Conservation (phyloP, 1,140 invertebrate species). For the Mycetomoellerius zeteki region DNA sequence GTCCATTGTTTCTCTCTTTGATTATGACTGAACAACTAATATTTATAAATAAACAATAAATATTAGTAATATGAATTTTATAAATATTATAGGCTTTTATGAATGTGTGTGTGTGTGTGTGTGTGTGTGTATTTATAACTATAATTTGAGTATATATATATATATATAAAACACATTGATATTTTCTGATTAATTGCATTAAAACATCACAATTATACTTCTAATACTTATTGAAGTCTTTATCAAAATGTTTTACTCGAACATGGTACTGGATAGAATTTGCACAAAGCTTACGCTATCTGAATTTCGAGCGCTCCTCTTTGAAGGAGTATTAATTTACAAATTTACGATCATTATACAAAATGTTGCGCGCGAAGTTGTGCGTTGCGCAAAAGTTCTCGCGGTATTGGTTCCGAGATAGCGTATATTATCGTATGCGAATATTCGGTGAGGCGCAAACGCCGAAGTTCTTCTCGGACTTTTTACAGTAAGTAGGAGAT, state of each 20-base stretch:
- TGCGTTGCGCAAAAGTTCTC: conserved; percentile 8
- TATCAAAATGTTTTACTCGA: not conserved
- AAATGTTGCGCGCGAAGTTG: conserved; percentile 7
- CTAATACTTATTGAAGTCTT: not conserved
- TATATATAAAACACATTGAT: not conserved
- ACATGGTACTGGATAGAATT: not conserved
- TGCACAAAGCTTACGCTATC: not conserved
- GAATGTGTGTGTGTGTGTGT: not conserved
- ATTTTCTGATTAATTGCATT: not conserved
- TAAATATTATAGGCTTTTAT: not conserved
- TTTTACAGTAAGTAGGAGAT: conserved; percentile 54
- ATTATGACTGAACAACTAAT: not conserved
- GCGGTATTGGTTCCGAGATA: conserved; percentile 8
- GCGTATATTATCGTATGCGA: conserved; percentile 21
- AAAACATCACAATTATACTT: not conserved
- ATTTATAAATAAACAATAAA: not conserved
- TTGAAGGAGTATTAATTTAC: conserved; percentile 34
- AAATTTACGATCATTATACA: conserved; percentile 38
- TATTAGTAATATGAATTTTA: not conserved
- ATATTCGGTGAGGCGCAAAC: conserved; percentile 17
- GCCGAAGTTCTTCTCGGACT: conserved; percentile 42
- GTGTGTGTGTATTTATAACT: not conserved
- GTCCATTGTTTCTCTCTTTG: not conserved
- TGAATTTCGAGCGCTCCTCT: not conserved
- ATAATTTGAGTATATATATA: not conserved